Percentiles rank a stretch among this genome's conserved stretches.
Conservation (phyloP, 2,113 vertebrate genomes). For the Phyllostomus hastatus region DNA sequence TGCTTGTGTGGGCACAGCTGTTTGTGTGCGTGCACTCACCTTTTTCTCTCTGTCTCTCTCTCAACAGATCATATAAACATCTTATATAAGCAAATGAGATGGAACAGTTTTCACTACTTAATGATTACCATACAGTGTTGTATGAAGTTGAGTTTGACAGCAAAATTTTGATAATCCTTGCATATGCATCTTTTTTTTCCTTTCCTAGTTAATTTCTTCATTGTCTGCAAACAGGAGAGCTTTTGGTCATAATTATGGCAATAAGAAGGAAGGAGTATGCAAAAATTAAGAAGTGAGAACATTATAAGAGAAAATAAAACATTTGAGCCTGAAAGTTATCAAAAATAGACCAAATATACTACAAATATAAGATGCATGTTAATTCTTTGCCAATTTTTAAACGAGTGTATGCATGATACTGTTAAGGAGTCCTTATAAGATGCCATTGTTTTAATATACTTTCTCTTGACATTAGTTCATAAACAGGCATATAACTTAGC, state of each 20-base stretch:
- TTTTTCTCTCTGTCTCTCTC: background rate
- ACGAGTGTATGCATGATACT: background rate
- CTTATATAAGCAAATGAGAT: background rate
- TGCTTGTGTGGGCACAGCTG: background rate
- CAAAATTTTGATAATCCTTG: background rate
- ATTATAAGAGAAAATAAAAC: background rate
- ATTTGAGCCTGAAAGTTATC: constrained; percentile 22
- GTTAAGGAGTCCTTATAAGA: background rate
- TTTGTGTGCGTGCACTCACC: background rate
- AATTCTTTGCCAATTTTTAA: background rate
- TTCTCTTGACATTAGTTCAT: background rate
- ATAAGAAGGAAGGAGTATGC: background rate
- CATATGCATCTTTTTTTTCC: background rate
- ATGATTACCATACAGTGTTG: background rate
- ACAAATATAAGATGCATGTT: background rate
- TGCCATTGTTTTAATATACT: background rate
- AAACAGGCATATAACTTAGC: background rate
- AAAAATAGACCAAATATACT: background rate
- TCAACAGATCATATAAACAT: background rate
- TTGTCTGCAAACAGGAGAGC: background rate
- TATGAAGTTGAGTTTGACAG: background rate
- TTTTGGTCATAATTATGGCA: background rate
- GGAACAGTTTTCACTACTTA: background rate
- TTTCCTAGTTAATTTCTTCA: constrained; percentile 22
- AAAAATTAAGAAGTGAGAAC: background rate